phyloP scores from a whole-genome alignment of 2,888 invertebrate genomes.

The Lordiphosa andalusiaca region DNA sequence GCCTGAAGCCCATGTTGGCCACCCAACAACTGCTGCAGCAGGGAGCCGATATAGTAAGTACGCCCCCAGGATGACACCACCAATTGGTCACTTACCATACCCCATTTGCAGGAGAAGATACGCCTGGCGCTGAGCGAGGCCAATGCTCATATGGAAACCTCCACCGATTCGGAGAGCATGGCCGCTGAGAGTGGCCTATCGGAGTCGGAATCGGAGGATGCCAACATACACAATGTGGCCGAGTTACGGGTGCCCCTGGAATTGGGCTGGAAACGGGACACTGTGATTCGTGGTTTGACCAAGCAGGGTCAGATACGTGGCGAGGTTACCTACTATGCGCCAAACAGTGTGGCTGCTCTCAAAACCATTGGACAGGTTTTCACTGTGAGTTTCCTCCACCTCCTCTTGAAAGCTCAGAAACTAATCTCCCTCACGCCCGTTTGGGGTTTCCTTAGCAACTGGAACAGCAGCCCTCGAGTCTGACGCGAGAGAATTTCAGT shows the following conservation, averaged over 20 bases:
- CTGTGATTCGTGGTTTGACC: conserved; percentile 92
- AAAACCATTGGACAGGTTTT: conserved; percentile 85
- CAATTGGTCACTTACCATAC: conserved; percentile 7
- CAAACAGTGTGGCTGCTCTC: conserved; percentile 84
- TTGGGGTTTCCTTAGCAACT: conserved; percentile 83
- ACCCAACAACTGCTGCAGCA: conserved; percentile 84
- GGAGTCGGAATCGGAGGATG: conserved; percentile 83
- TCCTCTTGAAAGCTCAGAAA: background rate
- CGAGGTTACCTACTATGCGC: conserved; percentile 94
- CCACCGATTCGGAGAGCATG: conserved; percentile 83
- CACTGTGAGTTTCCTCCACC: conserved; percentile 81
- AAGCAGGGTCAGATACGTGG: conserved; percentile 93
- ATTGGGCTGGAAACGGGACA: conserved; percentile 95
- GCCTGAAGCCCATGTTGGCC: conserved; percentile 88
- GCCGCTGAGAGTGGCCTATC: conserved; percentile 83
- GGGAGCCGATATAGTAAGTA: conserved; percentile 81
- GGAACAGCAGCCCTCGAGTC: conserved; percentile 85
- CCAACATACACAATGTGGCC: conserved; percentile 80
- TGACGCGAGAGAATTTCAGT: conserved; percentile 93
- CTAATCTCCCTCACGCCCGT: background rate
- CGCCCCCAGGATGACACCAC: rapidly evolving
- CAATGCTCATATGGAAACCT: conserved; percentile 82
- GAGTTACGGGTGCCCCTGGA: conserved; percentile 85
- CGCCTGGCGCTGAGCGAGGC: conserved; percentile 82
- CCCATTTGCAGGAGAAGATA: conserved; percentile 81